phyloP scores from a whole-genome alignment of 2,113 vertebrate genomes.

The Willisornis vidua region DNA sequence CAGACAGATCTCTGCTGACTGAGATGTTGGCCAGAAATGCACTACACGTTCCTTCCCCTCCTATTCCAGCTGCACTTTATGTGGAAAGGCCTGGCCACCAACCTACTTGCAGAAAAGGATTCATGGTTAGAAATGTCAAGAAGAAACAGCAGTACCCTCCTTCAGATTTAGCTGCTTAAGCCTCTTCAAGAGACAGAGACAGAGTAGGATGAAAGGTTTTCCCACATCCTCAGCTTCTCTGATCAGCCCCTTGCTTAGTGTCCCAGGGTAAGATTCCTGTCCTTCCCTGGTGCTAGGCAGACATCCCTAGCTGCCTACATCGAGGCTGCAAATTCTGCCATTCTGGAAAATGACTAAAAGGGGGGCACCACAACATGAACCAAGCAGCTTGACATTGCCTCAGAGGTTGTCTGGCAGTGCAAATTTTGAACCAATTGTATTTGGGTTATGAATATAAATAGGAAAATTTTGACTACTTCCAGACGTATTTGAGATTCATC shows the following conservation, averaged over 20 bases:
- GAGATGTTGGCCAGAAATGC: not conserved
- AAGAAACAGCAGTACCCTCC: not conserved
- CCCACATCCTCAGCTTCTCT: not conserved
- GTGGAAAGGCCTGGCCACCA: not conserved
- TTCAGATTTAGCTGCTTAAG: not conserved
- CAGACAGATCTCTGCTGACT: slow-evolving; percentile 4
- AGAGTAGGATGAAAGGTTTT: not conserved
- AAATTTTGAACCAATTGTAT: not conserved
- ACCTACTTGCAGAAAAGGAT: not conserved
- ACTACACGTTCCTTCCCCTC: not conserved
- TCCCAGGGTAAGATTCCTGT: not conserved
- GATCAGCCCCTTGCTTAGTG: not conserved
- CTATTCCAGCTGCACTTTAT: slow-evolving; percentile 17
- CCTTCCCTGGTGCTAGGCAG: not conserved
- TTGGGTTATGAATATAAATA: not conserved
- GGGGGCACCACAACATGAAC: rapidly evolving
- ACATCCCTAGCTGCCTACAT: not conserved
- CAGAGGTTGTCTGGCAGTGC: rapidly evolving
- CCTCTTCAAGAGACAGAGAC: not conserved
- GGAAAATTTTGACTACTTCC: not conserved
- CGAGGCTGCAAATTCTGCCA: rapidly evolving
- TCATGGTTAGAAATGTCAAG: not conserved
- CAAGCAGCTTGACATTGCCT: rapidly evolving
- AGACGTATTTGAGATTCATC: not conserved
- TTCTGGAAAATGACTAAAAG: not conserved